Base-by-base conservation (phyloP, 2,888 invertebrate species). In the Fragum whitleyi region DNA sequence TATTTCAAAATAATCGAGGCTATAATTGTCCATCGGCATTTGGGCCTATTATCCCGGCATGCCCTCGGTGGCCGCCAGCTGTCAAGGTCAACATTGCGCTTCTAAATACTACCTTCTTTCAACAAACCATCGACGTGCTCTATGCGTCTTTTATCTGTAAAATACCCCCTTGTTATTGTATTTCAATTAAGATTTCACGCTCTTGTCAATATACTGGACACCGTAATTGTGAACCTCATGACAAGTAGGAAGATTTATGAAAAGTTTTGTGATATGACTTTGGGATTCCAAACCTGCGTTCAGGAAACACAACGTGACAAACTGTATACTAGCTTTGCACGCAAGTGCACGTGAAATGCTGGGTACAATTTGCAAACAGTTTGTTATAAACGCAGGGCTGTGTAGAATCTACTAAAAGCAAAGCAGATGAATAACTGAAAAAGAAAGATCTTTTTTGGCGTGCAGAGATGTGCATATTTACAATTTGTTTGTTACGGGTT, bases 181-280 rank as follows among this genome's bases (percentile, higher is more conserved):
- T 28, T 36, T 62, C 28, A 62, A 62, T 62, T 32, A 36, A 62
- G 62, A 62, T 62, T 62, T 62, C n/a, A 62, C 62, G 62, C 62
- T 32, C 32, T 36, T 62, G 36, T 32, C 28, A 29, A 62, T 28
- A 62, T 21, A 32, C 32, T 32, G 62, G 36, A 62, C 71, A 57
- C 23, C 47, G n/a, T 47, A 47, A 47, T 47, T 47, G 47, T 14
- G 47, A 47, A 3, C 19, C 47, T 47, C 16, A 16, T n/a, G 47
- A 47, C 47, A n/a, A n/a, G 14, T 16, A 2, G 2, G n/a, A 47
- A 47, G 47, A 47, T 47, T 47, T 47, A 47, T 47, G 5, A 19
- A 36, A 36, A 36, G 5, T 6, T 3, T 36, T 36, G 3, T 6
- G 32, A 6, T 36, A 36, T 36, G 3, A 3, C 32, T 36, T 9